These are phyloP conservation scores for Trissoscelio sp. DNA, from an alignment of 2,888 invertebrate genomes.

Conservation along the genomic window DNA sequence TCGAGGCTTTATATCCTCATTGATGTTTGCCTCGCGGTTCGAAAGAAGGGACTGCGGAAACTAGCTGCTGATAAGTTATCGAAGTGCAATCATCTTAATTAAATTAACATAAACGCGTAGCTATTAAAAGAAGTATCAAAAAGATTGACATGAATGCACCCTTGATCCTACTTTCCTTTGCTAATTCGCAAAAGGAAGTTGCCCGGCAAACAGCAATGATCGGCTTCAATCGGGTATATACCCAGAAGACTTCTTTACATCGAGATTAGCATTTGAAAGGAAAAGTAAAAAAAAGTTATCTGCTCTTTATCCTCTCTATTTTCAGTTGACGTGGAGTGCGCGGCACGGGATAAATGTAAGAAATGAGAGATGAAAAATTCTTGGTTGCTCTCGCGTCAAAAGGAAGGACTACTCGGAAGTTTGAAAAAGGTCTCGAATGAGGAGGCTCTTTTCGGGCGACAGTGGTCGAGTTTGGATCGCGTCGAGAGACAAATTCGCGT, in stretches of 20 bases:
- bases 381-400: conserved; percentile 63
- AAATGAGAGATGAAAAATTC: conserved; percentile 42
- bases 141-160: conserved; percentile 56
- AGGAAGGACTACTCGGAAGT: conserved; percentile 49
- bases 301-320: conserved; percentile 27
- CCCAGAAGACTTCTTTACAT: conserved; percentile 33
- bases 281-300: conserved; percentile 31
- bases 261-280: conserved; percentile 55
- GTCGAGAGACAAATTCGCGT: conserved; percentile 58
- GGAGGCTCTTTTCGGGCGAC: conserved; percentile 39
- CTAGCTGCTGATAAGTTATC: conserved; percentile 35
- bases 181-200: conserved; percentile 43
- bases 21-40: conserved; percentile 18
- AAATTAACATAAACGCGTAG: conserved; percentile 27
- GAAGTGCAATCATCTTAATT: conserved; percentile 48
- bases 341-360: conserved; percentile 8
- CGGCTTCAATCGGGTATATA: conserved; percentile 1
- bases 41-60: not conserved
- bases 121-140: conserved; percentile 29
- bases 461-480: conserved; percentile 49
- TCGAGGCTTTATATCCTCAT: conserved; percentile 2
- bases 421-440: conserved; percentile 41
- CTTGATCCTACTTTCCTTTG: conserved; percentile 37
- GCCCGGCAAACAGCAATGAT: conserved; percentile 44
- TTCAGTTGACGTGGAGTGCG: conserved; percentile 12